These are phyloP conservation scores for Apolygus lucorum DNA, from an alignment of 1,140 invertebrate genomes.

Conservation along the genomic window DNA sequence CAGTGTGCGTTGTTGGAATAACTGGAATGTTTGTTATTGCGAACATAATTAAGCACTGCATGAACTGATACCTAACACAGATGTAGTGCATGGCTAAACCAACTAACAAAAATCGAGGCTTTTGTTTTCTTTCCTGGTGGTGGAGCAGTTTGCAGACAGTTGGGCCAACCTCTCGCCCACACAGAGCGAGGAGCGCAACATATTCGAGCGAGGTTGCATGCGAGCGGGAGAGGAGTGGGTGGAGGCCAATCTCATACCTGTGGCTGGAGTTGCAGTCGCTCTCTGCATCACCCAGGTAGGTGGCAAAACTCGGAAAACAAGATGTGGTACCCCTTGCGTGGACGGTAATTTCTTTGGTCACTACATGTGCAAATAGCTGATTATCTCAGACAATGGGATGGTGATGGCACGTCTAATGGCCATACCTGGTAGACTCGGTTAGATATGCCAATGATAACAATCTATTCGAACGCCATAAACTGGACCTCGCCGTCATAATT, in stretches of 20 bases:
- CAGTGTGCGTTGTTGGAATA: no score
- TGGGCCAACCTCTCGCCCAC: slow-evolving; percentile 27
- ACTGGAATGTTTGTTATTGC: not conserved
- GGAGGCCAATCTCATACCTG: slow-evolving; percentile 79
- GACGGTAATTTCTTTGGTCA: no score
- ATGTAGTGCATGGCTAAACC: not conserved
- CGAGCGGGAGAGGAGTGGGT: slow-evolving; percentile 89
- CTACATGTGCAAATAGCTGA: no score
- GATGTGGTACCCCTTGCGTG: no score
- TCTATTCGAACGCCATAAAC: no score
- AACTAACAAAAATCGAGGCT: not conserved
- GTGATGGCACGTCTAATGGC: no score
- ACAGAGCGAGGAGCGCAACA: slow-evolving; percentile 72
- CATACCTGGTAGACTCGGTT: no score
- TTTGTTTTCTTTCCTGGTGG: not conserved
- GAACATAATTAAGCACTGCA: not conserved
- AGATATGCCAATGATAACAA: no score
- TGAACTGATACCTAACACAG: no score
- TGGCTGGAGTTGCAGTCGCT: slow-evolving; percentile 71
- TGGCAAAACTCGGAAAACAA: no score
- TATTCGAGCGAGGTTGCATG: slow-evolving; percentile 89
- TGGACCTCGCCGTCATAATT: no score
- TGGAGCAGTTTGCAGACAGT: slow-evolving; percentile 13
- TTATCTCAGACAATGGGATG: no score
- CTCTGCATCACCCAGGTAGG: slow-evolving; percentile 76